Evolutionary conservation across 2,797 vertebrate species (phyloP), one percentile per base, ranked within the genome.

Genomic region (Galago senegalensis): DNA sequence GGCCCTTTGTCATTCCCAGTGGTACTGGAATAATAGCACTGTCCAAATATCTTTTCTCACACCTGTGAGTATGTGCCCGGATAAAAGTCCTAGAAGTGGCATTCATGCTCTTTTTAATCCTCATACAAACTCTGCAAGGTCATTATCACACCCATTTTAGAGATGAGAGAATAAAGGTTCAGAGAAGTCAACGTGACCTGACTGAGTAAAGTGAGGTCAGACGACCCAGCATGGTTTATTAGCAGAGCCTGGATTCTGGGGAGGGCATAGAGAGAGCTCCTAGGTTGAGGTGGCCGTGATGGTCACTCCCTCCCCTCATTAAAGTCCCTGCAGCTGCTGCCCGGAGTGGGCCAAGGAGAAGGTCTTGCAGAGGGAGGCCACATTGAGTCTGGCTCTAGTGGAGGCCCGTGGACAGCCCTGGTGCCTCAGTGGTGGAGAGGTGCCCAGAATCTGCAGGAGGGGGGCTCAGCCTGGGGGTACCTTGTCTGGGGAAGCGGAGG

Each of bases 401-500:
- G 53, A 16, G 3, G 34, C 1, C 37, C 4, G 13, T 25, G 16
- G 58, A 8, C 1, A 20, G 23, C 34, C 20, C 5, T 2, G 10
- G 9, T 1, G 5, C n/a, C 58, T 17, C 3, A 0, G 2, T n/a
- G 17, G 61, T 9, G 9, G 2, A 8, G 34, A 23, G 6, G 11
- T 18, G 37, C 21, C 49, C 2, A 1, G 3, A 12, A 2, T 0
- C 0, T 1, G 37, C 1, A 4, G 16, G 17, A 0, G 0, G 23
- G 8, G 18, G 29, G 20, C 10, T 2, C n/a, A 13, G 4, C 16
- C 43, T 17, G 0, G 0, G 5, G 18, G 14, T 29, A 9, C 70
- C 89, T 70, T 73, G 82, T 56, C 3, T 9, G 5, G 97, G 96
- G 75, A 98, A 98, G 21, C 95, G 92, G 8, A 1, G 34, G 13